Conservation (phyloP, 2,797 vertebrate species). For the Notamacropus eugenii region DNA sequence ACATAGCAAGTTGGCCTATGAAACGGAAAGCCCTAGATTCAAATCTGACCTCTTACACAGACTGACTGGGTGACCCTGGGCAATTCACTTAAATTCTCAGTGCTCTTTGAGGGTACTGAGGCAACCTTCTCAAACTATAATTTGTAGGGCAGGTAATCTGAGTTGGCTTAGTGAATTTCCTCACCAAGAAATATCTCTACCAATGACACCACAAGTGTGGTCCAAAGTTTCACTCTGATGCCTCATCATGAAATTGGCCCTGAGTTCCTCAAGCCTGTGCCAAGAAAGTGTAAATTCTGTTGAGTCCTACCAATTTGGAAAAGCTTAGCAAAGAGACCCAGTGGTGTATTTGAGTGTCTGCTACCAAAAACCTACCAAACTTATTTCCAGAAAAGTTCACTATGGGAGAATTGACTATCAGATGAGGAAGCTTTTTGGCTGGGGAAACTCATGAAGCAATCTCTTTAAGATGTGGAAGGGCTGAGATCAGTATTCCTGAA, state of each 20-base stretch:
- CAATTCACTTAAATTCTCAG: no score
- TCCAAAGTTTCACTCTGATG: background rate
- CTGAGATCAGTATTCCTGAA: background rate
- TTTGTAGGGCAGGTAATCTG: background rate
- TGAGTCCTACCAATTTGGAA: background rate
- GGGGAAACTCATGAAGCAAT: background rate
- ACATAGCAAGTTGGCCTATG: background rate
- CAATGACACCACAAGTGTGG: background rate
- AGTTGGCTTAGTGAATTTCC: background rate
- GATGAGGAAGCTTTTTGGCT: background rate
- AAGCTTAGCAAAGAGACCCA: background rate
- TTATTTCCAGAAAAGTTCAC: background rate
- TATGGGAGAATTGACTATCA: background rate
- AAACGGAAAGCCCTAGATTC: background rate
- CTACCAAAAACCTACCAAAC: background rate
- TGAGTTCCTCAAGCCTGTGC: background rate
- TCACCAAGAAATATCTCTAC: background rate
- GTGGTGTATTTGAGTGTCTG: background rate
- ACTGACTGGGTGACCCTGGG: background rate
- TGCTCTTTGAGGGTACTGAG: no score
- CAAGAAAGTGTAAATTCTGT: background rate
- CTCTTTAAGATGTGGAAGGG: background rate
- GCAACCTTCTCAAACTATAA: background rate
- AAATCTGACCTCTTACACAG: background rate
- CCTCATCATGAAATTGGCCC: background rate